Conservation (phyloP, 1,140 invertebrate species). For the Conus ventricosus region DNA sequence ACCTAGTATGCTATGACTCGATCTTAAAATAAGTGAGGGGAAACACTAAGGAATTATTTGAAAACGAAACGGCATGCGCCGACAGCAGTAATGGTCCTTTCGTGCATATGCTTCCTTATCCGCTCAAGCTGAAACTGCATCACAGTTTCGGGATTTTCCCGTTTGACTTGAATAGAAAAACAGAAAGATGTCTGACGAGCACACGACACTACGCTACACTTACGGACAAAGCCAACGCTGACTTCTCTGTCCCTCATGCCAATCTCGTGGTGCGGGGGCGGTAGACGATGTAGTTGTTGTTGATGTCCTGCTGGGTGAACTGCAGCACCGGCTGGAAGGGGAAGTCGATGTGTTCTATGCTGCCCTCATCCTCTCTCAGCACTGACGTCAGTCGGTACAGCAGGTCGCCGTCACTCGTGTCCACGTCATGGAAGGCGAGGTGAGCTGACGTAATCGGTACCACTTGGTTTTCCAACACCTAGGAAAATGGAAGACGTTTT, state of each 20-base stretch:
- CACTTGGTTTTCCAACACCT: conserved; percentile 68
- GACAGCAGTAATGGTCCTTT: no score
- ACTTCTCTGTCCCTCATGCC: conserved; percentile 56
- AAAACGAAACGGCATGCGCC: no score
- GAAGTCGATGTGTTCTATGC: conserved; percentile 57
- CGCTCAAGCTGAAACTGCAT: no score
- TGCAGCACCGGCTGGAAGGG: conserved; percentile 56
- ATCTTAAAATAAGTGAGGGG: no score
- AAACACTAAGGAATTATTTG: no score
- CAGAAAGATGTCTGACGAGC: neutral
- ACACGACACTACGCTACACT: neutral
- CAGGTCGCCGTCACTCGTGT: conserved; percentile 51
- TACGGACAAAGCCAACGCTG: conserved; percentile 61
- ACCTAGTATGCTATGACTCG: no score
- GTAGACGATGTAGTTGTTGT: conserved; percentile 64
- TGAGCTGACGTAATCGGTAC: conserved; percentile 55
- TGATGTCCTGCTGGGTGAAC: conserved; percentile 67
- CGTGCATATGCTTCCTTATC: no score
- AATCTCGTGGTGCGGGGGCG: conserved; percentile 58
- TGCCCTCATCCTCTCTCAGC: conserved; percentile 56
- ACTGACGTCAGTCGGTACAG: conserved; percentile 56
- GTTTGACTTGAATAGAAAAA: neutral
- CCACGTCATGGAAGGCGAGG: conserved; percentile 51
- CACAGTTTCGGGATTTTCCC: neutral
- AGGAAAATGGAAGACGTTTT: no score